Conservation (phyloP, 1,140 invertebrate species). For the Zaprionus tsacasi region DNA sequence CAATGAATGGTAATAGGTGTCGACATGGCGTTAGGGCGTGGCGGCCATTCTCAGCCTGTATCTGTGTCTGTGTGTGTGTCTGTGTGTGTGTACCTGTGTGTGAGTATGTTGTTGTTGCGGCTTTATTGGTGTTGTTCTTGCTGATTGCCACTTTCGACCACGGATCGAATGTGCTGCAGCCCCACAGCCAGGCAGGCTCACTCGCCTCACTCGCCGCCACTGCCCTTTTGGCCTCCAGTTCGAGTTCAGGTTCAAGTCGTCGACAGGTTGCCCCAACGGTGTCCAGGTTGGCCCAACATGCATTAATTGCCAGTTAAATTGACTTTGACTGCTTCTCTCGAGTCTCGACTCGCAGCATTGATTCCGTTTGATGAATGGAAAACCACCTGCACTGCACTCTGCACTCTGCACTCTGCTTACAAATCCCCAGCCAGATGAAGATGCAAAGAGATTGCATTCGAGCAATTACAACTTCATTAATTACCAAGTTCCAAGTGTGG, state of each 20-base stretch:
- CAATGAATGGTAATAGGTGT: conserved; percentile 82
- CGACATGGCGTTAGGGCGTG: conserved; percentile 71
- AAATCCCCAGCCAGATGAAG: neutral
- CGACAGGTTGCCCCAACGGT: neutral
- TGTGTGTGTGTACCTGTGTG: conserved; percentile 7
- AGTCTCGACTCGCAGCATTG: conserved; percentile 35
- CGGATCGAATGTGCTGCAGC: conserved; percentile 59
- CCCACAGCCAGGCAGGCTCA: neutral
- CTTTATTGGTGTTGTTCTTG: conserved; percentile 79
- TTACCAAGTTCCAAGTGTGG: neutral
- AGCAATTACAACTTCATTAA: conserved; percentile 1
- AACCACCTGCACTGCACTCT: neutral
- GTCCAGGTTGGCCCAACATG: conserved; percentile 38
- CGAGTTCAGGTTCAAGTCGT: conserved; percentile 17
- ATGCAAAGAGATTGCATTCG: neutral
- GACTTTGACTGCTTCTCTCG: conserved; percentile 56
- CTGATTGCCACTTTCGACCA: conserved; percentile 79
- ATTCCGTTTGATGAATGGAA: conserved; percentile 29
- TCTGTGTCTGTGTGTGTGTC: neutral
- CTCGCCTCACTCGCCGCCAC: neutral
- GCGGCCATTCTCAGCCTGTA: conserved; percentile 17
- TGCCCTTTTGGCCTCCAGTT: neutral
- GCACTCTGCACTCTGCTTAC: neutral
- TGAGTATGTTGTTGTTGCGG: conserved; percentile 49
- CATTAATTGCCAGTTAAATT: conserved; percentile 83